Base-by-base conservation (phyloP, 2,797 vertebrate genomes). In the Nasua narica region DNA sequence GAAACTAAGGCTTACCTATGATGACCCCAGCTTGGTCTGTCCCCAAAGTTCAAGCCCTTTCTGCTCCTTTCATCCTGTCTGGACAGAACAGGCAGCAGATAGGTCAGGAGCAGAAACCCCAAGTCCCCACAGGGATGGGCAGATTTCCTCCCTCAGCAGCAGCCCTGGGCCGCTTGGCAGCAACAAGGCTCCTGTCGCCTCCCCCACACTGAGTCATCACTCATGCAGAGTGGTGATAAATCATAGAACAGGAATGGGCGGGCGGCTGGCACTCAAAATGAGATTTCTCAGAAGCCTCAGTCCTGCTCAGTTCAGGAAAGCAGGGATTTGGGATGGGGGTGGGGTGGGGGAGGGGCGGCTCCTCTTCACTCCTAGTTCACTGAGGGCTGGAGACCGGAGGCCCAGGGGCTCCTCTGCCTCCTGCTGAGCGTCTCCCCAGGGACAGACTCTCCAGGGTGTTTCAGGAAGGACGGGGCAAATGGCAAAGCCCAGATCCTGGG, bases 131-230 rank as follows among this genome's bases (percentile, higher is more conserved):
- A 56, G 58, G 56, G 43, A 18, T 23, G 35, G 50, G 87, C 69
- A 52, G 88, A 23, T 32, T 60, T n/a, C 35, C 48, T 62, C 56
- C 29, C 81, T 37, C 5, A 2, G 67, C 69, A 7, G 11, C 46
- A 50, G 81, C 11, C 35, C 79, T 43, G 72, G 69, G 37, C 82
- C 18, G 21, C 62, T 3, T 18, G 43, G 92, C 69, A 77, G 50
- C 70, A 83, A 43, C 21, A 0, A 3, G 18, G 23, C 27, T 29
- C 23, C 70, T 1, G 27, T 76, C 19, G n/a, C 46, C 76, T 52
- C 77, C 93, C 93, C 88, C 29, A 1, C 89, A 19, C 48, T 97
- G 89, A 97, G 56, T 97, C 97, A 96, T 81, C n/a, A 1, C 48
- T 56, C 4, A 0, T 1, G 43, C 48, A 52, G 19, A 74, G 50